These are phyloP conservation scores for Amphiprion ocellaris DNA, from an alignment of 2,113 vertebrate species.

Conservation along the genomic window DNA sequence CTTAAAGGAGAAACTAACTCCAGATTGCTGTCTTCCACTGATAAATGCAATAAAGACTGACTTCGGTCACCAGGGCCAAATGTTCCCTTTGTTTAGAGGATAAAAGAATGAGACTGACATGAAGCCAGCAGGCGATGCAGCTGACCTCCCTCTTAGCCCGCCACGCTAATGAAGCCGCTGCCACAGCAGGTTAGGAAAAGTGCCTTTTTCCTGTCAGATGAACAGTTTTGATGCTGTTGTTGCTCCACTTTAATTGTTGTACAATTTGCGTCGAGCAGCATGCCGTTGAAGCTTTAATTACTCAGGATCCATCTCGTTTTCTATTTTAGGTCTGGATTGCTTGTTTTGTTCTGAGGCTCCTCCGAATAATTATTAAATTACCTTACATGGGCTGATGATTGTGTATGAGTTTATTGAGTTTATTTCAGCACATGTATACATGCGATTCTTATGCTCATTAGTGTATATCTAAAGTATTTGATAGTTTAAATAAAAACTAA, in stretches of 20 bases:
- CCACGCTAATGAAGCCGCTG: constrained; percentile 60
- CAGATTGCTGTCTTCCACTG: constrained; percentile 49
- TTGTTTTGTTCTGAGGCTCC: constrained; percentile 19
- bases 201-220: constrained; percentile 32
- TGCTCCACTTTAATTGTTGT: constrained; percentile 41
- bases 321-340: constrained; percentile 33
- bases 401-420: constrained; percentile 18
- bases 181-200: constrained; percentile 25
- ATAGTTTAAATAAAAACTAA: too few relatives aligned
- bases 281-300: constrained; percentile 37
- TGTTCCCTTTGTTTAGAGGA: constrained; percentile 55
- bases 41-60: constrained; percentile 57
- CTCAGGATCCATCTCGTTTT: constrained; percentile 8
- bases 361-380: constrained; percentile 23
- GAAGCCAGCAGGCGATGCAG: constrained; percentile 54
- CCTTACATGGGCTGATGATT: constrained; percentile 20
- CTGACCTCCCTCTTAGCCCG: constrained; percentile 51
- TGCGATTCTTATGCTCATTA: background rate
- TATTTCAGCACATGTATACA: constrained; percentile 13
- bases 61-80: constrained; percentile 26
- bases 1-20: constrained; percentile 35
- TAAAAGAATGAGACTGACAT: constrained; percentile 62
- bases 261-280: constrained; percentile 7
- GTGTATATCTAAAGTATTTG: too few relatives aligned
- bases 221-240: constrained; percentile 19